Evolutionary conservation across 2,113 vertebrate species (phyloP).

Genomic region (Carollia perspicillata): DNA sequence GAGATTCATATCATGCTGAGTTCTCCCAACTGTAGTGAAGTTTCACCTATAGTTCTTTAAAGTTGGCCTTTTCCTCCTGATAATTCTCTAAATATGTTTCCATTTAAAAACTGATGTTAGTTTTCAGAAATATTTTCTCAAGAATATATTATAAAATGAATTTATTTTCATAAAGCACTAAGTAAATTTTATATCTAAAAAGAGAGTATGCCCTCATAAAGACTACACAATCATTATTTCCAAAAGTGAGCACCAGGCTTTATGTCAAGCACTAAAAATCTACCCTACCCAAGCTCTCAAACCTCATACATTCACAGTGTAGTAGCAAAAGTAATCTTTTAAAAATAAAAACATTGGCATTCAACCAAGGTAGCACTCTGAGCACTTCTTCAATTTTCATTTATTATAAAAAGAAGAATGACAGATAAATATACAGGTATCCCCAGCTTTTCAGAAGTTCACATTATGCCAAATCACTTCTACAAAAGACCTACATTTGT

Average conservation of each 20-base stretch:
- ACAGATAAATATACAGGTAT: background rate
- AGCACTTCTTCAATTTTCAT: background rate
- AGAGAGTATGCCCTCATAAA: background rate
- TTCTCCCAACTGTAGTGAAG: background rate
- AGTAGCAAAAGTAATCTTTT: background rate
- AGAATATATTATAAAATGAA: background rate
- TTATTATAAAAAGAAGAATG: background rate
- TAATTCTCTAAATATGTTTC: background rate
- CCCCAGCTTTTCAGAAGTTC: background rate
- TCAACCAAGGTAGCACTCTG: background rate
- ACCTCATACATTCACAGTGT: background rate
- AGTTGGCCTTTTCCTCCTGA: background rate
- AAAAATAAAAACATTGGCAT: background rate
- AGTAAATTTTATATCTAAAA: background rate
- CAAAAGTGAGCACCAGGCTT: background rate
- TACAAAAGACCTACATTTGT: background rate
- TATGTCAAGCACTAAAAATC: background rate
- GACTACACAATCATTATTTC: background rate
- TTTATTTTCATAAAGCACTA: background rate
- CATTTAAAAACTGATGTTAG: background rate
- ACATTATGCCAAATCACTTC: background rate
- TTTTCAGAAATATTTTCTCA: background rate
- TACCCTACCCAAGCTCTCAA: background rate
- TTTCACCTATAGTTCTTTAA: background rate
- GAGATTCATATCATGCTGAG: background rate